phyloP scores from a whole-genome alignment of 2,113 vertebrate genomes.

The Myrmecophaga tridactyla region DNA sequence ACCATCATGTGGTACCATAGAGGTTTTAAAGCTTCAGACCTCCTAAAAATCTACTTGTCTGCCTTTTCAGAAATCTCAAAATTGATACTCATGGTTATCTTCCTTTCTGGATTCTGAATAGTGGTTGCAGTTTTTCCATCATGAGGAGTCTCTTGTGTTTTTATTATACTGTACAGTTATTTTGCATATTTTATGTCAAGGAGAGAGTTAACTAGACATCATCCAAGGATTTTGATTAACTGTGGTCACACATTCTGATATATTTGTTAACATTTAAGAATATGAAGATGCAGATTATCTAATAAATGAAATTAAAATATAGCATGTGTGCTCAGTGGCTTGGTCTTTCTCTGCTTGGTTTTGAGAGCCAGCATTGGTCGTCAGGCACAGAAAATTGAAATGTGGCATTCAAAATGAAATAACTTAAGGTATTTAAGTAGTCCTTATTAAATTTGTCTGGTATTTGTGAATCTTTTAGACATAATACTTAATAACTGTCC shows the following conservation, averaged over 20 bases:
- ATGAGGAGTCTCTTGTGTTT: background rate
- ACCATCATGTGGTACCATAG: fast-evolving
- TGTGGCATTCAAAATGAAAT: slow-evolving; percentile 37
- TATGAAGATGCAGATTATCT: background rate
- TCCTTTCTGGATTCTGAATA: slow-evolving; percentile 29
- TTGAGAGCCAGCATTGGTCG: background rate
- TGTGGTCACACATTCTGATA: background rate
- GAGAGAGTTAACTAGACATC: background rate
- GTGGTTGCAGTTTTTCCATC: background rate
- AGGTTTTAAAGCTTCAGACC: background rate
- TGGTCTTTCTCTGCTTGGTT: background rate
- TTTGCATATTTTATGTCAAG: slow-evolving; percentile 32
- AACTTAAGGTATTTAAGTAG: background rate
- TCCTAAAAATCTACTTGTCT: background rate
- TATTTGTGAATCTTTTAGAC: background rate
- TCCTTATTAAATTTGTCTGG: background rate
- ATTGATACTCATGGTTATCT: background rate
- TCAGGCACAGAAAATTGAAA: background rate
- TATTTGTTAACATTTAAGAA: background rate
- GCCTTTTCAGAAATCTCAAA: background rate
- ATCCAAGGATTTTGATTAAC: background rate
- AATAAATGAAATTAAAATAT: slow-evolving; percentile 8
- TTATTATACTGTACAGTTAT: background rate
- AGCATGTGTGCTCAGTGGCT: too few species aligned
- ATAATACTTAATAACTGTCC: background rate